Conservation (phyloP, 1,140 invertebrate species). For the Thrips palmi region DNA sequence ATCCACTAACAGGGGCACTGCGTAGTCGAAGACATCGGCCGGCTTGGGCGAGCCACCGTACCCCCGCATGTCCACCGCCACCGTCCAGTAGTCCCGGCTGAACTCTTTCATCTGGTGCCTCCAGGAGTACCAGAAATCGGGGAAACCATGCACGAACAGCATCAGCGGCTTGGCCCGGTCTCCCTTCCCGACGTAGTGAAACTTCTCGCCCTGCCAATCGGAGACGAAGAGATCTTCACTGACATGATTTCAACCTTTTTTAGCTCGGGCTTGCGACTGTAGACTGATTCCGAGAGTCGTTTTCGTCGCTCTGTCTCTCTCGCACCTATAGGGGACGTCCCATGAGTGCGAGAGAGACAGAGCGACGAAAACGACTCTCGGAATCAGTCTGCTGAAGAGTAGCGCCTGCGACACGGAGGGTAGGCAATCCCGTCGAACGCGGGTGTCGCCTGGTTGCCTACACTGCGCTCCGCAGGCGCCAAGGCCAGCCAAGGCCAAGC, state of each 20-base stretch:
- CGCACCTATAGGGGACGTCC: neutral
- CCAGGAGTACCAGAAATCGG: conserved; percentile 53
- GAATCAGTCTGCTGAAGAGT: neutral
- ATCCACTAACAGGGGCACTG: conserved; percentile 28
- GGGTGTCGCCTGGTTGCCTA: too few relatives aligned
- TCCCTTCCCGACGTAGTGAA: conserved; percentile 47
- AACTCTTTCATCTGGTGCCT: conserved; percentile 40
- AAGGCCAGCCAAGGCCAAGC: neutral
- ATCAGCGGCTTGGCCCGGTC: conserved; percentile 38
- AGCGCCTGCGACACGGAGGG: neutral
- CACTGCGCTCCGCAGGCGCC: neutral
- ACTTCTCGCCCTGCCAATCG: conserved; percentile 29
- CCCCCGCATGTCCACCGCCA: conserved; percentile 47
- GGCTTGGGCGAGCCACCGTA: conserved; percentile 50
- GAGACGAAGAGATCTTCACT: neutral
- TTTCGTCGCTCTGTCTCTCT: neutral
- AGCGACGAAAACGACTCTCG: neutral
- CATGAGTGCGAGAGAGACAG: neutral
- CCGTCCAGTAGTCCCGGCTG: conserved; percentile 38
- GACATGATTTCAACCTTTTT: too few relatives aligned
- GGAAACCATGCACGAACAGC: conserved; percentile 46
- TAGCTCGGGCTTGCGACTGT: too few relatives aligned
- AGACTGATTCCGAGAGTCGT: neutral
- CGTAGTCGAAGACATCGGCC: conserved; percentile 30
- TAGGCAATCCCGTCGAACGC: too few relatives aligned